Base-by-base conservation (phyloP, 2,888 invertebrate genomes). In the Zelleria hepariella region DNA sequence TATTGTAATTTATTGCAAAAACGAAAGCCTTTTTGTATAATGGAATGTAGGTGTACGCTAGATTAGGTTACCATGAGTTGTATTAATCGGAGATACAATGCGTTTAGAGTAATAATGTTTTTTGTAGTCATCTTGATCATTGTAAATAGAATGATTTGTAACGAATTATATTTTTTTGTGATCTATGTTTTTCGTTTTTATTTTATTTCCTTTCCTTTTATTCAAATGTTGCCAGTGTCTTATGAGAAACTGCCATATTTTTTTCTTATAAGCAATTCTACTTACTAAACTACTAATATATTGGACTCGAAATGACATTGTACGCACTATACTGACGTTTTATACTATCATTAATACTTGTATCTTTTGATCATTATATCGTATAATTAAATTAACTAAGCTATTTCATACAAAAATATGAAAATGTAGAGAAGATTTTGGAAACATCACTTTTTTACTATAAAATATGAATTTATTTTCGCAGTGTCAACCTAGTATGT, bases 151-250 rank as follows among this genome's bases (percentile, higher is more conserved):
- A n/a, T 15, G 56, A 70, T 75, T 82, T 73, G 73, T 79, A 80
- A 76, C 75, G 76, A 86, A 85, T 84, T 86, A 86, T 85, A 86
- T 84, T 82, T 80, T 78, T 85, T 86, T 84, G 85, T 85, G 85
- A 82, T 78, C 75, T 71, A 75, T 74, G n/a, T 53, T 23, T 63
- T 65, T 62, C 61, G 58, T 60, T 64, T 63, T 64, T 67, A 63
- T 68, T 66, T 64, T 67, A 63, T 66, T 68, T 68, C 67, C 67
- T 20, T 53, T n/a, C 24, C 20, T 42, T 5, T 32, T 7, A 21
- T 51, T 25, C 5, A 10, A n/a, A 5, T 8, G n/a, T 26, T 53
- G 53, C 53, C 53, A 25, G 27, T 23, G 23, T 25, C 23, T 20
- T 49, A 18, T 21, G 18, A n/a, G 7, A 15, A n/a, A 24, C 6